Evolutionary conservation across 2,113 vertebrate species (phyloP).

Genomic region (Stegostoma tigrinum): DNA sequence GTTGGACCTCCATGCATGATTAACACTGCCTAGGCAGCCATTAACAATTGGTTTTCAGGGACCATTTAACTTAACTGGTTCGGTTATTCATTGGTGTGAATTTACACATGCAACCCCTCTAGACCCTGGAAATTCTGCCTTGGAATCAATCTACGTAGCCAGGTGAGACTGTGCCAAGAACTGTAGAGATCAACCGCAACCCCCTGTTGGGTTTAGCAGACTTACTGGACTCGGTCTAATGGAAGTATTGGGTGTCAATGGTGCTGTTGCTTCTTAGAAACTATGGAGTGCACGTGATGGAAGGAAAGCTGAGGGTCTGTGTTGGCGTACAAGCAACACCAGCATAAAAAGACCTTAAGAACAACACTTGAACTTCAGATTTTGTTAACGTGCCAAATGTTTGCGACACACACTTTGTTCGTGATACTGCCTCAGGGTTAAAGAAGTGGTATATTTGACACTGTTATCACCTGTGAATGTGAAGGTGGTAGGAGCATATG

Average conservation of each 20-base stretch:
- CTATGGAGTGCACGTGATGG: too few species aligned
- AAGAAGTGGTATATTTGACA: too few species aligned
- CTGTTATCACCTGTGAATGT: too few species aligned
- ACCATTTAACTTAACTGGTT: background rate
- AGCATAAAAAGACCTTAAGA: too few species aligned
- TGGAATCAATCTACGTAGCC: background rate
- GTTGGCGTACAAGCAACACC: too few species aligned
- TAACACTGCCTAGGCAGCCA: too few species aligned
- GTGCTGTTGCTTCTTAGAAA: background rate
- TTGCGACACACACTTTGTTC: too few species aligned
- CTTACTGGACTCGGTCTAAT: background rate
- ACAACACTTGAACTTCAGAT: too few species aligned
- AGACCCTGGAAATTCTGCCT: background rate
- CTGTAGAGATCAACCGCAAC: background rate
- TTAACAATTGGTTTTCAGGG: background rate
- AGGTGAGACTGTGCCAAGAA: background rate
- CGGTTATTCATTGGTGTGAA: background rate
- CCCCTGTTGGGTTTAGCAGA: background rate
- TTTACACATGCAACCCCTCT: background rate
- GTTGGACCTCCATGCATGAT: background rate
- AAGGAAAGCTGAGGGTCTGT: too few species aligned
- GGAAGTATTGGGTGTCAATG: background rate
- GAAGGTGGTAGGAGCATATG: too few species aligned
- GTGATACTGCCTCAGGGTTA: too few species aligned
- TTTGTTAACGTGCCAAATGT: too few species aligned